A percentile compares a stretch with the other conserved stretches of the same genome.
Conservation (phyloP, 2,113 vertebrate genomes). For the Syngnathoides biaculeatus region DNA sequence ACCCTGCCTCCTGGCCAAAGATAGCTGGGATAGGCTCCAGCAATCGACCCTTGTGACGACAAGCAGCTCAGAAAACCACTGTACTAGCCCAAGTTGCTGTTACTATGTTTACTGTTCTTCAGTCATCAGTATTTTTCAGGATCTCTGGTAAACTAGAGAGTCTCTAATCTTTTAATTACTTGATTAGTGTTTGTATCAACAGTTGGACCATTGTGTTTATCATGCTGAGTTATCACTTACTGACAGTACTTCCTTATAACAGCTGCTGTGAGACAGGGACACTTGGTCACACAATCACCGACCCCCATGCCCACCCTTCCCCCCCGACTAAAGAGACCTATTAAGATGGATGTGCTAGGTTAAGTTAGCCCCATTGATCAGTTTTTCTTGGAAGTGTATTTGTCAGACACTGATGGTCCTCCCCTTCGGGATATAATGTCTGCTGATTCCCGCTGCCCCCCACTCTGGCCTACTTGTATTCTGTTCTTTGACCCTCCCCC, state of each 20-base stretch:
- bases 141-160: too few species aligned
- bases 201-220: not conserved
- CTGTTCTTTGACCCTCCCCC: not conserved
- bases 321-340: slow-evolving; percentile 25
- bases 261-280: slow-evolving; percentile 13
- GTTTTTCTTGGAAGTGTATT: slow-evolving; percentile 61
- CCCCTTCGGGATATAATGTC: slow-evolving; percentile 51
- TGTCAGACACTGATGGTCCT: slow-evolving; percentile 53
- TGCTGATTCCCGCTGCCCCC: slow-evolving; percentile 24
- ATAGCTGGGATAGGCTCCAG: too few species aligned
- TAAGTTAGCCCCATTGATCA: slow-evolving; percentile 55
- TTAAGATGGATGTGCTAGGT: slow-evolving; percentile 31
- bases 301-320: slow-evolving; percentile 12
- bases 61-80: too few species aligned
- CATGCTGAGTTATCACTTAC: slow-evolving; percentile 8
- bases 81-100: too few species aligned
- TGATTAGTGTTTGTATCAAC: not conserved
- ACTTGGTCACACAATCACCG: slow-evolving; percentile 31
- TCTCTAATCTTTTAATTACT: not conserved
- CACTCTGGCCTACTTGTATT: slow-evolving; percentile 31
- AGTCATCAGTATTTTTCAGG: too few species aligned
- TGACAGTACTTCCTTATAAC: slow-evolving; percentile 24
- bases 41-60: too few species aligned
- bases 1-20: too few species aligned
- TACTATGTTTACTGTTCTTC: too few species aligned